Evolutionary conservation across 2,797 vertebrate species (phyloP).

Genomic region (Platyrinchus mystaceus): DNA sequence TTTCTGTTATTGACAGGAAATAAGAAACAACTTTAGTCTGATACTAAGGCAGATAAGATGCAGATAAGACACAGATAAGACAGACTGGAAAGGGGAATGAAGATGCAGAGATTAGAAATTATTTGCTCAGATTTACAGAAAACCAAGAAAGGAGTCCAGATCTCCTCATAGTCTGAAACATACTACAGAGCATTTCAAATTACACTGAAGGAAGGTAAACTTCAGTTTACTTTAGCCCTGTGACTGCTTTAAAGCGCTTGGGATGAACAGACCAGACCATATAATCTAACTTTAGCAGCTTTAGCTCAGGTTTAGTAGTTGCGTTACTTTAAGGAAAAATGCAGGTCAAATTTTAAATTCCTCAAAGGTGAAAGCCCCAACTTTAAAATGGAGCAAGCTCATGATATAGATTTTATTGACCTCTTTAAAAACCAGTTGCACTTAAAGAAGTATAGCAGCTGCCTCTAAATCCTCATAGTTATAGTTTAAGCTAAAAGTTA

Average conservation of each 20-base stretch:
- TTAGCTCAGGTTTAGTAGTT: background rate
- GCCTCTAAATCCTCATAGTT: slow-evolving; percentile 56
- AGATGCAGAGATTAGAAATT: background rate
- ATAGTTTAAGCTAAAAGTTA: slow-evolving; percentile 64
- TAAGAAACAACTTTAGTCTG: background rate
- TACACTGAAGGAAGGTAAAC: background rate
- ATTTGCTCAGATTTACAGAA: background rate
- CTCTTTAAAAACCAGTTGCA: slow-evolving; percentile 57
- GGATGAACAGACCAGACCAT: background rate
- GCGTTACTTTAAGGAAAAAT: slow-evolving; percentile 5
- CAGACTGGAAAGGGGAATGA: background rate
- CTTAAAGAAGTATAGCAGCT: slow-evolving; percentile 48
- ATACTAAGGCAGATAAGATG: background rate
- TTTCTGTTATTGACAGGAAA: background rate
- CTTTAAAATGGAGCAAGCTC: slow-evolving; percentile 17
- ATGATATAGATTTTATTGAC: slow-evolving; percentile 38
- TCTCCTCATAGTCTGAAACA: background rate
- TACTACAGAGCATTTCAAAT: background rate
- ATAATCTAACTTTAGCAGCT: background rate
- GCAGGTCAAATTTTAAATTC: slow-evolving; percentile 22
- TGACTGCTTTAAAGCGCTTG: background rate
- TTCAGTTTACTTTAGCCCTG: background rate
- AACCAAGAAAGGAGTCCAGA: background rate
- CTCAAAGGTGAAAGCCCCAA: background rate
- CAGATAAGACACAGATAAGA: background rate